These are phyloP conservation scores for Buceros bicornis DNA, from an alignment of 2,797 vertebrate genomes.

Conservation along the genomic window DNA sequence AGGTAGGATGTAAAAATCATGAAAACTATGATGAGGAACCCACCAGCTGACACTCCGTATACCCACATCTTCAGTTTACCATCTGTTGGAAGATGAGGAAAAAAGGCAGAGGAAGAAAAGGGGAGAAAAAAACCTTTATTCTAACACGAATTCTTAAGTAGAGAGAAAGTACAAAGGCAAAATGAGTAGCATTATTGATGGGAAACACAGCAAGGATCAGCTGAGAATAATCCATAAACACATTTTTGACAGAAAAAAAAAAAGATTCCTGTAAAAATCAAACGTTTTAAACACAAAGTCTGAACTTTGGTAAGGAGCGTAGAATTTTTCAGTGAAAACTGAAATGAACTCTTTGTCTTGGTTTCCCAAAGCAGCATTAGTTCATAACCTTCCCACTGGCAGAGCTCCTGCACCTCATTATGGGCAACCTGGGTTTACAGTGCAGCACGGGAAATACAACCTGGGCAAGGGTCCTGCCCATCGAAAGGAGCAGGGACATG, in stretches of 20 bases:
- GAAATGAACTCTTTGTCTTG: not conserved
- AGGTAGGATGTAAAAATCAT: conserved; percentile 92
- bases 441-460: not conserved
- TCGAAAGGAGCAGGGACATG: not conserved
- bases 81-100: conserved; percentile 83
- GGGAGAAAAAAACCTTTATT: not conserved
- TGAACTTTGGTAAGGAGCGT: not conserved
- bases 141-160: not conserved
- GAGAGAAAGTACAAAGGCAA: not conserved
- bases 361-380: not conserved
- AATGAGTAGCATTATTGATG: not conserved
- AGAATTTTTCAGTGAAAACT: not conserved
- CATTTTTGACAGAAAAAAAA: not conserved
- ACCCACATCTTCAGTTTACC: conserved; percentile 97
- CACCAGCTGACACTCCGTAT: conserved; percentile 91
- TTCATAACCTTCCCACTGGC: not conserved
- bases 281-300: not conserved
- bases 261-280: not conserved
- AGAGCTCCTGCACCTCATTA: not conserved
- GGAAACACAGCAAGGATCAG: not conserved
- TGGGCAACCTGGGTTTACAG: rapidly evolving
- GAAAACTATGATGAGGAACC: conserved; percentile 92
- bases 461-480: no score
- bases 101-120: not conserved
- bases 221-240: not conserved